phyloP scores from a whole-genome alignment of 1,140 invertebrate genomes.

The Apis laboriosa region DNA sequence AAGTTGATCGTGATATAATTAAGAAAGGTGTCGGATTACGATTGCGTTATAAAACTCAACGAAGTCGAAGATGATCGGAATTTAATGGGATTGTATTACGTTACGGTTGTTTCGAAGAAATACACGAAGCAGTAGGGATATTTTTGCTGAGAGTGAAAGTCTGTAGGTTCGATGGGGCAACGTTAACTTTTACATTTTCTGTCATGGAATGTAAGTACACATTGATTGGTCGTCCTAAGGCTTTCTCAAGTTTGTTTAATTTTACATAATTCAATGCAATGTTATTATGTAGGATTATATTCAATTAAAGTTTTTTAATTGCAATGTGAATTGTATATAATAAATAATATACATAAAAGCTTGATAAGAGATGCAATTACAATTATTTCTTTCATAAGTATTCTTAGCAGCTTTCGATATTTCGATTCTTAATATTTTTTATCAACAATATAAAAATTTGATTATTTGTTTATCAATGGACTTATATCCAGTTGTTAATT shows the following conservation, averaged over 20 bases:
- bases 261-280: slow-evolving; percentile 41
- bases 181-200: slow-evolving; percentile 57
- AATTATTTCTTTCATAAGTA: background rate
- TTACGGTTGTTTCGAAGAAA: background rate
- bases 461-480: background rate
- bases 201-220: slow-evolving; percentile 41
- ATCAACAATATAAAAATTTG: background rate
- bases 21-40: too few relatives aligned
- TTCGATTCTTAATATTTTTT: background rate
- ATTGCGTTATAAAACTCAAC: too few relatives aligned
- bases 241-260: slow-evolving; percentile 6
- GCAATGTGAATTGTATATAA: background rate
- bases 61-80: background rate
- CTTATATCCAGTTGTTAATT: background rate
- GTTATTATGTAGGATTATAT: slow-evolving; percentile 1
- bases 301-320: background rate
- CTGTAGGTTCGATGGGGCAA: slow-evolving; percentile 51
- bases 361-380: background rate
- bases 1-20: too few relatives aligned
- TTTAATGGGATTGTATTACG: too few relatives aligned
- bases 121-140: slow-evolving; percentile 6
- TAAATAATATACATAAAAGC: background rate
- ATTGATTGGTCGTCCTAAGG: slow-evolving; percentile 2
- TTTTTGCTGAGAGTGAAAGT: slow-evolving; percentile 64
- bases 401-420: background rate